phyloP scores from a whole-genome alignment of 2,797 vertebrate genomes.

The Schizopygopsis malacanthus region DNA sequence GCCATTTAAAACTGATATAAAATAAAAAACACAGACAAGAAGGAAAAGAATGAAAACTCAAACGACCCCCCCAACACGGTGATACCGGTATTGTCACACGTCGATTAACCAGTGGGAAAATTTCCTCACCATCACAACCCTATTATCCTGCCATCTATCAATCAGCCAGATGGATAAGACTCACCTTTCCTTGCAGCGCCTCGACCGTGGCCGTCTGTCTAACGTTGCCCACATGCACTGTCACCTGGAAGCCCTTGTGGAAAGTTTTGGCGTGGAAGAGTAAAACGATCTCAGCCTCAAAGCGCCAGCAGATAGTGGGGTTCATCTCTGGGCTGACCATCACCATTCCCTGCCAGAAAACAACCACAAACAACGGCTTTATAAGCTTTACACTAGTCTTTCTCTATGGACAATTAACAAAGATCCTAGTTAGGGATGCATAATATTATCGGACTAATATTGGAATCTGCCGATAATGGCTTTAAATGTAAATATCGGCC shows the following conservation, averaged over 20 bases:
- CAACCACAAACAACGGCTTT: not conserved
- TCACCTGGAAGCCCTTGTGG: slow-evolving; percentile 97
- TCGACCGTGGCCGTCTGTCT: slow-evolving; percentile 95
- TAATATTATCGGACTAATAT: no score
- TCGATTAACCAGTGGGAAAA: no score
- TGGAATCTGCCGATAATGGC: no score
- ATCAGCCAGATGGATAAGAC: slow-evolving; percentile 42
- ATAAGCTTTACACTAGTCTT: not conserved
- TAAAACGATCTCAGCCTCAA: slow-evolving; percentile 96
- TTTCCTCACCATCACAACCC: no score
- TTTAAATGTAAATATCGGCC: no score
- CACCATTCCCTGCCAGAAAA: slow-evolving; percentile 90
- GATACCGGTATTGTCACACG: no score
- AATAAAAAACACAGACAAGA: no score
- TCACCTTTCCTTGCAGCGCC: slow-evolving; percentile 94
- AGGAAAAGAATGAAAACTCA: no score
- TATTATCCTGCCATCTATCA: not conserved
- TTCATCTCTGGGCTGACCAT: slow-evolving; percentile 99
- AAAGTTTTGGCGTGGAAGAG: slow-evolving; percentile 97
- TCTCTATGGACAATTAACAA: not conserved
- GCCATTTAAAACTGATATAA: no score
- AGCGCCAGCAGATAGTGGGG: slow-evolving; percentile 95
- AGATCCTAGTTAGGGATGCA: no score
- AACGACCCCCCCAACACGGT: no score
- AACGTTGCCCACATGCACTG: slow-evolving; percentile 94